Evolutionary conservation across 2,888 invertebrate genomes (phyloP).

Genomic region (Ophion ventricosus): DNA sequence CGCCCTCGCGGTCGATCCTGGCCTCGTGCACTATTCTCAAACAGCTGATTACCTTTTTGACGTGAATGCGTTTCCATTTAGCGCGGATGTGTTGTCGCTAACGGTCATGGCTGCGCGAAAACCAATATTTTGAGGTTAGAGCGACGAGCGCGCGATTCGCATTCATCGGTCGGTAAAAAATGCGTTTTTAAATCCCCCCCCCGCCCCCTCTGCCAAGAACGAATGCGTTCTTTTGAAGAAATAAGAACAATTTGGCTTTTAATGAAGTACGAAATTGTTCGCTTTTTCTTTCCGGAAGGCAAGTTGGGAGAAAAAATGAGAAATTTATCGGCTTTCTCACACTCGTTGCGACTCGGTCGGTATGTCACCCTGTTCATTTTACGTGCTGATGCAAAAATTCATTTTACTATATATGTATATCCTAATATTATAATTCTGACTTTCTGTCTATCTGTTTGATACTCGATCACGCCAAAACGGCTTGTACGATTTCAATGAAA

Average conservation of each 20-base stretch:
- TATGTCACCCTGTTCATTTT: neutral
- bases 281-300: neutral
- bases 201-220: neutral
- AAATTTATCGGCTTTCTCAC: neutral
- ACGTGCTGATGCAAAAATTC: too few relatives aligned
- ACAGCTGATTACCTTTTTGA: constrained; percentile 3
- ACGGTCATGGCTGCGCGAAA: neutral
- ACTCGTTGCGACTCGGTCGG: neutral
- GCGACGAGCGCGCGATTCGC: neutral
- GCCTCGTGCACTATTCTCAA: constrained; percentile 1
- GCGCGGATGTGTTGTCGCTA: neutral
- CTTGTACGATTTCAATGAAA: too few relatives aligned
- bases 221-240: neutral
- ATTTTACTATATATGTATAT: too few relatives aligned
- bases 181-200: neutral
- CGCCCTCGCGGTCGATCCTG: neutral
- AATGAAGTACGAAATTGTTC: neutral
- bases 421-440: too few relatives aligned
- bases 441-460: too few relatives aligned
- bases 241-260: neutral
- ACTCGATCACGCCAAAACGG: too few relatives aligned
- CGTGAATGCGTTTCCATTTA: neutral
- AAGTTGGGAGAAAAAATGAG: neutral
- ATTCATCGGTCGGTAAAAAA: neutral
- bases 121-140: constrained; percentile 2